Conservation (phyloP, 1,140 invertebrate genomes). For the Heliconius himera region DNA sequence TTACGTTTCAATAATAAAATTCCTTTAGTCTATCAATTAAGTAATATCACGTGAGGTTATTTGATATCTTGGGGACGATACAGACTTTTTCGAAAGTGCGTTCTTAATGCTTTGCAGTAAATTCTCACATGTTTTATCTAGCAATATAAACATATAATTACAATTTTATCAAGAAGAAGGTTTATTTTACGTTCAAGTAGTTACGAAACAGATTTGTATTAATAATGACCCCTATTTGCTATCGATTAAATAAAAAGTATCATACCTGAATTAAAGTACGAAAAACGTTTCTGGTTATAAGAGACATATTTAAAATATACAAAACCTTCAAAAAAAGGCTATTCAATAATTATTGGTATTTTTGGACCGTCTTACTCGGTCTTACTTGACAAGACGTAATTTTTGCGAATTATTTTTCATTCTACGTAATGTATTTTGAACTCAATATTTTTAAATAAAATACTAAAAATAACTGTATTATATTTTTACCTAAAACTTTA, state of each 20-base stretch:
- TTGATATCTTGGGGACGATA: constrained; percentile 37
- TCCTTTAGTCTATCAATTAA: constrained; percentile 24
- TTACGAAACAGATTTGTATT: constrained; percentile 66
- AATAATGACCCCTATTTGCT: constrained; percentile 1
- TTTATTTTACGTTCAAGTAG: constrained; percentile 24
- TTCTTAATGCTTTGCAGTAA: not conserved
- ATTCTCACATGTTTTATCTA: not conserved
- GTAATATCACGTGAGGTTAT: constrained; percentile 53
- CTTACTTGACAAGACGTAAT: constrained; percentile 55
- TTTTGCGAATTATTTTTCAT: constrained; percentile 23
- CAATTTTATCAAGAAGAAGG: not conserved
- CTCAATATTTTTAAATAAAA: too few species aligned
- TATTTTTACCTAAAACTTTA: not conserved
- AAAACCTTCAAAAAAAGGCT: constrained; percentile 54
- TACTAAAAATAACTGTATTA: not conserved
- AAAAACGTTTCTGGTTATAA: constrained; percentile 68
- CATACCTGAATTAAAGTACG: constrained; percentile 67
- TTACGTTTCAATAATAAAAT: constrained; percentile 16
- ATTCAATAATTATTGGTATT: constrained; percentile 54
- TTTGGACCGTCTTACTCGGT: constrained; percentile 52
- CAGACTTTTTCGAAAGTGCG: not conserved
- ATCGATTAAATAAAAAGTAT: not conserved
- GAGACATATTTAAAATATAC: constrained; percentile 53
- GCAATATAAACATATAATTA: not conserved
- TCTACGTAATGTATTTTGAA: not conserved